Evolutionary conservation across 2,888 invertebrate genomes (phyloP), one percentile per base, ranked within the genome.

Genomic region (Ischnura elegans): DNA sequence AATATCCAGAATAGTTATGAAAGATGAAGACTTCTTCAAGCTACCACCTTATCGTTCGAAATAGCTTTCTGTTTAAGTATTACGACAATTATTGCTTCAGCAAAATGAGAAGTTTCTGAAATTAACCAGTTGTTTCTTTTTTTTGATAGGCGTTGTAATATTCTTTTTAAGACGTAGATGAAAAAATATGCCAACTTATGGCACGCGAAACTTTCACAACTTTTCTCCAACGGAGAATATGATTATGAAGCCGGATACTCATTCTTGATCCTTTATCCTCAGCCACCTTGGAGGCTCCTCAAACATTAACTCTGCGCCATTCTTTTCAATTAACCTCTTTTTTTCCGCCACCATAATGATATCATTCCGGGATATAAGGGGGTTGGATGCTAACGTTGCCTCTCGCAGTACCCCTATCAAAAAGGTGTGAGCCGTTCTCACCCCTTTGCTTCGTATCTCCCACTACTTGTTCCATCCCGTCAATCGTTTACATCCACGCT

Each of bases 301-400:
- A 61, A 4, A n/a, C 66, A 66, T 66, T 66, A 66, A 66, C 66
- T 66, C 66, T 2, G 47, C 6, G 66, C 29, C n/a, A 66, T 66
- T 66, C 66, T 66, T 66, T 66, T 66, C 66, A 66, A 66, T 66
- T 66, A 66, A 66, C 66, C 66, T 66, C 66, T 66, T 66, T 66
- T 66, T 66, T 66, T 66, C 29, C n/a, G 13, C 29, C 66, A 29
- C 29, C 66, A 29, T 66, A 66, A 66, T 66, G 66, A 66, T 66
- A 29, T 29, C 66, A 66, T 66, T 66, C 66, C 29, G 6, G 66
- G 66, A 66, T 66, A 66, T 66, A 66, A 29, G 55, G 6, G 66
- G 66, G 66, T 29, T n/a, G 66, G 66, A 66, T 66, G 13, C 29
- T 66, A 4, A 29, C 66, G 66, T 86, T 21, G 21, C 86, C 43